Evolutionary conservation across 2,797 vertebrate species (phyloP), one percentile per base, ranked within the genome.

Genomic region (Triplophysa bombifrons): DNA sequence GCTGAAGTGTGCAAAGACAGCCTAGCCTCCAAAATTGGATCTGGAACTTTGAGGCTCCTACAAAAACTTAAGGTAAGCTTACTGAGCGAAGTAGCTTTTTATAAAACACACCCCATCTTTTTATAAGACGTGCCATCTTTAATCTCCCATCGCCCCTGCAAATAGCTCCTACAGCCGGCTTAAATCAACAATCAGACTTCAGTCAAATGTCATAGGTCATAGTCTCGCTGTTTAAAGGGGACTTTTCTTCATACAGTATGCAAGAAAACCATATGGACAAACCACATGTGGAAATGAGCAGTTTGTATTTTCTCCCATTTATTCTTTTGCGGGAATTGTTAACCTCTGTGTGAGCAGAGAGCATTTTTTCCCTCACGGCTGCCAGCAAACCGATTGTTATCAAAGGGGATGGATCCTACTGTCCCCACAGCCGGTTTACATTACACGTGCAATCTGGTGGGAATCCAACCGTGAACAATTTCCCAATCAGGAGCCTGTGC

Each of bases 221-320:
- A 38, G 41, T 41, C 0, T 61, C 14, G 17, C 61, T 64, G 3
- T 5, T 60, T 22, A 60, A 70, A 34, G 12, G n/a, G 44, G 11
- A 13, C 71, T 76, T 76, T 84, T 84, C 66, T 83, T 41, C 74
- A 78, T 30, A 34, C 69, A 73, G 83, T 79, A 87, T 70, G 50
- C 76, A 71, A 10, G 11, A 64, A 30, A 63, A 63, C 27, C 46
- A 44, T 30, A 84, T 85, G 92, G 86, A 85, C 51, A 77, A 90
- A 90, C 78, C 87, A 88, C 80, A 86, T 89, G 89, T 88, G 81
- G 83, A 77, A 88, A 82, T 80, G 69, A 83, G 74, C 70, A 67
- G 74, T 84, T 87, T 87, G 85, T 64, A 81, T 78, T 88, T 87
- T 84, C 87, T 86, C 84, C 87, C 76, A 82, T 85, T 83, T 89